Base-by-base conservation (phyloP, 1,140 invertebrate genomes). In the Neodiprion lecontei region DNA sequence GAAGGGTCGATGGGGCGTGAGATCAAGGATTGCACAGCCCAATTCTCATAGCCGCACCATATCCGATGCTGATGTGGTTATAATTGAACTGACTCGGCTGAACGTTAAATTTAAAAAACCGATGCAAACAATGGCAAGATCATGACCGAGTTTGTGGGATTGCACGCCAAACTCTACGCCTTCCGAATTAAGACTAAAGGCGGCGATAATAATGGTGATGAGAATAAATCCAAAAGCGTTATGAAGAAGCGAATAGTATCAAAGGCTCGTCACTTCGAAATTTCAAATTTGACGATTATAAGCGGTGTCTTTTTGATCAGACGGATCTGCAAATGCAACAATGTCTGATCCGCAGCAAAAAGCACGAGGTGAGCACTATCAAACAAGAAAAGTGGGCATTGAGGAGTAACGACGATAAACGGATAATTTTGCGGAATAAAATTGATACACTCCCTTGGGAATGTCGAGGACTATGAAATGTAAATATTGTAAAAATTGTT, bases 81-180 rank as follows among this genome's bases (percentile, higher is more conserved):
- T 21, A 21, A 21, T 21, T 61, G 70, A 82, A 69, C 73, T 81
- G 72, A 76, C 68, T 11, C 75, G 72, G 75, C 69, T 73, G 49
- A 28, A 21, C 61, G 69, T 80, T 4, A 21, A 9, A 47, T 77
- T 82, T 11, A 74, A 84, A 69, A 83, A 83, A 74, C 79, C 79
- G 0, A 75, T 84, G 11, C 81, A 79, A 66, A 69, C 23, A 82
- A 81, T 75, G 85, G 85, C 8, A 74, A 73, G 73, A 78, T 84
- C 61, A 83, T 90, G 68, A 76, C 67, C 10, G 81, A 86, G 79
- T 90, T 85, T 83, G 73, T 88, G 67, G 86, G 86, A 10, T 72
- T 89, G 67, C 76, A 81, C 71, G 76, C 85, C n/a, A 91, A 90
- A 82, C 81, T 88, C 75, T 89, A 89, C 78, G 74, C 80, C 21